Evolutionary conservation across 2,888 invertebrate genomes (phyloP).

Genomic region (Ochropleura leucogaster): DNA sequence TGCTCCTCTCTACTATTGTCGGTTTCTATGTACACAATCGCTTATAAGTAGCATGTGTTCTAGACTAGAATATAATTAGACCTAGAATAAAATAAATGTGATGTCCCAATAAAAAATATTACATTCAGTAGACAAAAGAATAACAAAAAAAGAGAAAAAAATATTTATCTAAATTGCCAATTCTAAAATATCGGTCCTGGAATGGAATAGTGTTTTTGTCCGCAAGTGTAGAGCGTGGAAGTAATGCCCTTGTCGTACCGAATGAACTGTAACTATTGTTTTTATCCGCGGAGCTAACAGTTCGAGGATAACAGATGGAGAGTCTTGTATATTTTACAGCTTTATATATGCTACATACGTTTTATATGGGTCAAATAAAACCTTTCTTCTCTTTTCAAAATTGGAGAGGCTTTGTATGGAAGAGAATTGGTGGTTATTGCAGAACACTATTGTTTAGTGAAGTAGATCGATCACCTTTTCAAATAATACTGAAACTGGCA

Average conservation of each 20-base stretch:
- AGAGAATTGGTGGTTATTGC: conserved; percentile 12
- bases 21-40: too few species aligned
- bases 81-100: too few species aligned
- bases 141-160: background rate
- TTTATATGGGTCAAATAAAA: conserved; percentile 30
- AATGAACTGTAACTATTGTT: conserved; percentile 83
- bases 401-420: conserved; percentile 25
- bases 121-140: background rate
- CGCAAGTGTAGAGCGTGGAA: conserved; percentile 70
- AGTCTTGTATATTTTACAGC: conserved; percentile 61
- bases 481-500: conserved; percentile 1
- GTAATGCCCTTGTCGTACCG: conserved; percentile 78
- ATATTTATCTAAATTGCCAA: conserved; percentile 22
- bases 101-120: background rate
- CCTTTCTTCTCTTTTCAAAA: conserved; percentile 40
- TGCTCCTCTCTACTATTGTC: too few species aligned
- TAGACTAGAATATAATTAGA: too few species aligned
- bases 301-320: conserved; percentile 62
- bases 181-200: conserved; percentile 23
- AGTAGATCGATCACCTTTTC: conserved; percentile 19
- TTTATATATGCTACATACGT: conserved; percentile 55
- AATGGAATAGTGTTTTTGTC: conserved; percentile 56
- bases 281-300: conserved; percentile 69
- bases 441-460: conserved; percentile 30
- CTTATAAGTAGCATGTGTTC: too few species aligned